A percentile compares a stretch with the other conserved stretches of the same genome.
These are phyloP conservation scores for Agrilus cyanescens DNA, from an alignment of 2,888 invertebrate species.

Conservation along the genomic window DNA sequence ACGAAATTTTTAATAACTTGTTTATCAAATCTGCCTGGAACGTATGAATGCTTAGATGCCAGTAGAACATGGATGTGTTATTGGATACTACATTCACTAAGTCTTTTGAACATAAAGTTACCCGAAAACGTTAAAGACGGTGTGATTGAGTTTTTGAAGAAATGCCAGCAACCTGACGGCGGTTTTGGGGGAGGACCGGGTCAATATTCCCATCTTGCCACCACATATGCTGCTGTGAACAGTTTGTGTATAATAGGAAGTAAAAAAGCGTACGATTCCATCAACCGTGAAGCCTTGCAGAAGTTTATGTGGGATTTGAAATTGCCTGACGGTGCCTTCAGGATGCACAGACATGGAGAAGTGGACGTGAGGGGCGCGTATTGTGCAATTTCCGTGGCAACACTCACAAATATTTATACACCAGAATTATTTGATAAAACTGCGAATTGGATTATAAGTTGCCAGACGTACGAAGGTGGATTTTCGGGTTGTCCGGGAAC, in stretches of 20 bases:
- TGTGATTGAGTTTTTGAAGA: slow-evolving; percentile 47
- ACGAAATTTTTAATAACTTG: slow-evolving; percentile 54
- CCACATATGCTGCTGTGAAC: slow-evolving; percentile 95
- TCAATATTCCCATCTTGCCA: slow-evolving; percentile 86
- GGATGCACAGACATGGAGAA: slow-evolving; percentile 86
- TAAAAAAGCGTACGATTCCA: slow-evolving; percentile 68
- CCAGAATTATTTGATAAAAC: slow-evolving; percentile 72
- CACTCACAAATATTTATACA: slow-evolving; percentile 67
- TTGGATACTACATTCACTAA: slow-evolving; percentile 89
- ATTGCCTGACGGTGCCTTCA: slow-evolving; percentile 80
- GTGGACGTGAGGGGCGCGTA: slow-evolving; percentile 93
- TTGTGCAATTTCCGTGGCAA: slow-evolving; percentile 86
- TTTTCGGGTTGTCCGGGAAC: slow-evolving; percentile 88
- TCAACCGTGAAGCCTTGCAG: slow-evolving; percentile 63
- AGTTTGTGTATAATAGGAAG: slow-evolving; percentile 79
- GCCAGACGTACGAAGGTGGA: slow-evolving; percentile 98
- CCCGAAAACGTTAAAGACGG: slow-evolving; percentile 42
- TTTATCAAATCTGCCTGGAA: slow-evolving; percentile 51
- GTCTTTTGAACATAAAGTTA: slow-evolving; percentile 57
- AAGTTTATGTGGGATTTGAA: slow-evolving; percentile 69
- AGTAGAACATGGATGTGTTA: slow-evolving; percentile 96
- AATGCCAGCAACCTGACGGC: slow-evolving; percentile 68
- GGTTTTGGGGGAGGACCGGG: slow-evolving; percentile 93
- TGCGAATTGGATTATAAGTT: slow-evolving; percentile 86
- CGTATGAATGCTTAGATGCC: slow-evolving; percentile 76